Percentiles rank a stretch among this genome's conserved stretches.
phyloP scores from a whole-genome alignment of 2,888 invertebrate species.

The Abrostola triplasia region DNA sequence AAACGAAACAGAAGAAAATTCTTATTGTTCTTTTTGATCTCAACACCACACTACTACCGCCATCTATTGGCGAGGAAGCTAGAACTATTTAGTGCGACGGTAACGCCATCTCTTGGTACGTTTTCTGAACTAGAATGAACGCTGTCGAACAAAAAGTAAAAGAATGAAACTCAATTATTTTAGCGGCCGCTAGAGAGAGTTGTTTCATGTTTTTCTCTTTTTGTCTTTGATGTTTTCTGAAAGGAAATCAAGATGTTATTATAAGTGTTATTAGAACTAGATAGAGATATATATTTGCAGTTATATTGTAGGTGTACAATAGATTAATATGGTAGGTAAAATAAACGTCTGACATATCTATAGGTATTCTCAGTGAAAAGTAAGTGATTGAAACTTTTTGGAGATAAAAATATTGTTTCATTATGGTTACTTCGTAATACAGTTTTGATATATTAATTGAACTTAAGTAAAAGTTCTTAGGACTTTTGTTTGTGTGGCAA shows the following conservation, averaged over 20 bases:
- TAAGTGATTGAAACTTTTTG: no score
- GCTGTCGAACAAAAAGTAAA: conserved; percentile 56
- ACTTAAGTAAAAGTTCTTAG: no score
- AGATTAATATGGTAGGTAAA: no score
- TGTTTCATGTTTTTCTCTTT: conserved; percentile 70
- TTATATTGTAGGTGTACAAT: no score
- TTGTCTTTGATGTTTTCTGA: conserved; percentile 35
- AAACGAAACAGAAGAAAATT: conserved; percentile 8
- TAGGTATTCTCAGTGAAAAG: no score
- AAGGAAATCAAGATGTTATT: background rate
- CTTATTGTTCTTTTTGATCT: conserved; percentile 46
- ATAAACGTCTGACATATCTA: no score
- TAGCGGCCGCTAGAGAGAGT: conserved; percentile 76
- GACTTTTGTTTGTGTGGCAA: no score
- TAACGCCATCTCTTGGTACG: conserved; percentile 67
- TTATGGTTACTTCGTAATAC: no score
- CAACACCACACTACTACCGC: conserved; percentile 35
- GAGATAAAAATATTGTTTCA: no score
- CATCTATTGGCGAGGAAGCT: conserved; percentile 46
- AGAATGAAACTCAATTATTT: conserved; percentile 56
- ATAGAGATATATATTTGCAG: no score
- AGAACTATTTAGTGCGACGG: background rate
- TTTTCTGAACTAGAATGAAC: conserved; percentile 2
- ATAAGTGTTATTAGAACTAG: no score
- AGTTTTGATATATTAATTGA: no score